Conservation (phyloP, 2,888 invertebrate species). For the Diarsia rubi region DNA sequence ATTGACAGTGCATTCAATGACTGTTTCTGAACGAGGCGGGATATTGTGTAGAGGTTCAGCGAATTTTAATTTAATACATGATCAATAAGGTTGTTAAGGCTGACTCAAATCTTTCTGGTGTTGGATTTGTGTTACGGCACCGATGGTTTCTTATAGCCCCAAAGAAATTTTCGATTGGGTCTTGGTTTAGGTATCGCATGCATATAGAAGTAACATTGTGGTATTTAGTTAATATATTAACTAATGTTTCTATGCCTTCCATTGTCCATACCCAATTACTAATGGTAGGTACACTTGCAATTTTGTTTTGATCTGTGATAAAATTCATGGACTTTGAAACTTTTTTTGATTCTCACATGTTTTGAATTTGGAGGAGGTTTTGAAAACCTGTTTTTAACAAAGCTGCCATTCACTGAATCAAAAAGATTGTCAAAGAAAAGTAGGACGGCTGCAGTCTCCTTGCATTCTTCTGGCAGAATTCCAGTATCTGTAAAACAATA, state of each 20-base stretch:
- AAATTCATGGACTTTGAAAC: constrained; percentile 21
- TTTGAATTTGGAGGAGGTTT: constrained; percentile 6
- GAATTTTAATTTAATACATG: too few relatives aligned
- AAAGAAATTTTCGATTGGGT: constrained; percentile 46
- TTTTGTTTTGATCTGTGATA: not conserved
- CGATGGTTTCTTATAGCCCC: constrained; percentile 32
- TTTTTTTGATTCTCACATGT: not conserved
- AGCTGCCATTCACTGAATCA: constrained; percentile 12
- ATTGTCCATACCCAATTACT: constrained; percentile 32
- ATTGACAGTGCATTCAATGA: too few relatives aligned
- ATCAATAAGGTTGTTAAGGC: constrained; percentile 41
- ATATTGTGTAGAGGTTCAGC: too few relatives aligned
- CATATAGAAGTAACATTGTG: constrained; percentile 27
- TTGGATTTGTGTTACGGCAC: constrained; percentile 31
- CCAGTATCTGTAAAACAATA: constrained; percentile 15
- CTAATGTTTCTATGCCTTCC: constrained; percentile 16
- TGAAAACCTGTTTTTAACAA: not conserved
- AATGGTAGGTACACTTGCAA: constrained; percentile 2
- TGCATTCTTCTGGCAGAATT: constrained; percentile 13
- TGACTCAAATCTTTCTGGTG: constrained; percentile 16
- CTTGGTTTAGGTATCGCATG: constrained; percentile 41
- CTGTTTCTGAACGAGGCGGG: too few relatives aligned
- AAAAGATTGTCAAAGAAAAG: constrained; percentile 29
- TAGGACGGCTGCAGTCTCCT: constrained; percentile 22
- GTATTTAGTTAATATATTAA: constrained; percentile 11